Conservation (phyloP, 2,797 vertebrate species). For the Lagodon rhomboides region DNA sequence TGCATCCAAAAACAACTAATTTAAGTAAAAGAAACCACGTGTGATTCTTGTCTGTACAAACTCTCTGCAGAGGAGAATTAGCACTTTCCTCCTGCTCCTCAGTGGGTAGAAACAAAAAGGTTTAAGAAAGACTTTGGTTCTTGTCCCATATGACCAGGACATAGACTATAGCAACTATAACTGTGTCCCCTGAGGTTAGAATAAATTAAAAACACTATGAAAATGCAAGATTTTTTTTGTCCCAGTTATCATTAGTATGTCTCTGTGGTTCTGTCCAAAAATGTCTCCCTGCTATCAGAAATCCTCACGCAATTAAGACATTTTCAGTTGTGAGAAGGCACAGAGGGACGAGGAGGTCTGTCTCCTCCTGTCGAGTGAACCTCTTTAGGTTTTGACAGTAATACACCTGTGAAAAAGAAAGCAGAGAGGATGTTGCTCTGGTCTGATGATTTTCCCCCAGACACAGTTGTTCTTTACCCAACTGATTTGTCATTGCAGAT, state of each 20-base stretch:
- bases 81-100: conserved; percentile 16
- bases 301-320: conserved; percentile 27
- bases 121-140: conserved; percentile 3
- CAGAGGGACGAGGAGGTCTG: conserved; percentile 27
- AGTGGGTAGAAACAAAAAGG: conserved; percentile 4
- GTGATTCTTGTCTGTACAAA: conserved; percentile 11
- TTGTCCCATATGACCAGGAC: background rate
- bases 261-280: conserved; percentile 17
- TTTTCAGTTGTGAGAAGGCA: conserved; percentile 9
- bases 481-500: conserved; percentile 9
- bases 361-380: conserved; percentile 30
- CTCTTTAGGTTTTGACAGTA: conserved; percentile 47
- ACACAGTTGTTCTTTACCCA: background rate
- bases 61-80: conserved; percentile 13
- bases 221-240: conserved; percentile 9
- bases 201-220: conserved; percentile 12
- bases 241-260: conserved; percentile 27
- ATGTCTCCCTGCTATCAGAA: conserved; percentile 13
- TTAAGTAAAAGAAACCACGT: conserved; percentile 29
- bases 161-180: background rate
- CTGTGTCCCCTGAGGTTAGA: conserved; percentile 5
- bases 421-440: conserved; percentile 8
- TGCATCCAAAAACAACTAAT: conserved; percentile 43
- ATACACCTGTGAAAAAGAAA: conserved; percentile 35
- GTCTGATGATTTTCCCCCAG: conserved; percentile 19